phyloP scores from a whole-genome alignment of 1,140 invertebrate species.

The Planococcus citri region DNA sequence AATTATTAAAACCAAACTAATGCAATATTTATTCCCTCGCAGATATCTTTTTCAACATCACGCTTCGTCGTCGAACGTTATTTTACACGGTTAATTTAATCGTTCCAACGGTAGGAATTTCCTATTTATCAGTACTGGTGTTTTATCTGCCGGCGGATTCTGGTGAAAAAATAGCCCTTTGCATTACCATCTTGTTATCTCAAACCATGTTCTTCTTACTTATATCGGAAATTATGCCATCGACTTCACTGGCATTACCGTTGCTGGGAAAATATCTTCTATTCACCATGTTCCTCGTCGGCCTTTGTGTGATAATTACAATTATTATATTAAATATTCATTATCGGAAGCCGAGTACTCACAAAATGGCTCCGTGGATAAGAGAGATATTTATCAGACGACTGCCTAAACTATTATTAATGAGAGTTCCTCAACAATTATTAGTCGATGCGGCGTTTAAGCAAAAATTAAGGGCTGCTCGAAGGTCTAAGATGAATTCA shows the following conservation, averaged over 20 bases:
- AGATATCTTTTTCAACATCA: conserved; percentile 98
- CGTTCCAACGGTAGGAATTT: conserved; percentile 85
- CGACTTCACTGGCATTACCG: conserved; percentile 91
- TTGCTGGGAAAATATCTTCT: conserved; percentile 95
- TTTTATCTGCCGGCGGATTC: conserved; percentile 98
- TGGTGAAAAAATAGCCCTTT: conserved; percentile 95
- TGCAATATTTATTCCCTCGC: conserved; percentile 29
- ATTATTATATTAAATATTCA: conserved; percentile 98
- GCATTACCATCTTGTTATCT: conserved; percentile 95
- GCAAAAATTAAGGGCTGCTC: conserved; percentile 48
- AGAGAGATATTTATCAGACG: conserved; percentile 73
- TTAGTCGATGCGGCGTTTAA: conserved; percentile 62
- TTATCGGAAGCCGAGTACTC: conserved; percentile 95
- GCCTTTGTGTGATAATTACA: conserved; percentile 89
- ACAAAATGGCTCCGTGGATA: conserved; percentile 90
- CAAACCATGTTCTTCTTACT: conserved; percentile 99
- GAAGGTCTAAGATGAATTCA: conserved; percentile 51
- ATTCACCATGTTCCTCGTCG: conserved; percentile 97
- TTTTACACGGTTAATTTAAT: conserved; percentile 96
- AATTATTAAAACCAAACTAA: not conserved
- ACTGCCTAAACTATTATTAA: conserved; percentile 67
- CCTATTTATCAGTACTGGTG: conserved; percentile 79
- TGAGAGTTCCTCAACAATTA: conserved; percentile 72
- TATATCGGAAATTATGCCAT: conserved; percentile 96
- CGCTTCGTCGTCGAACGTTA: conserved; percentile 80